Evolutionary conservation across 2,113 vertebrate species (phyloP).

Genomic region (Gallinago paraguaiae): DNA sequence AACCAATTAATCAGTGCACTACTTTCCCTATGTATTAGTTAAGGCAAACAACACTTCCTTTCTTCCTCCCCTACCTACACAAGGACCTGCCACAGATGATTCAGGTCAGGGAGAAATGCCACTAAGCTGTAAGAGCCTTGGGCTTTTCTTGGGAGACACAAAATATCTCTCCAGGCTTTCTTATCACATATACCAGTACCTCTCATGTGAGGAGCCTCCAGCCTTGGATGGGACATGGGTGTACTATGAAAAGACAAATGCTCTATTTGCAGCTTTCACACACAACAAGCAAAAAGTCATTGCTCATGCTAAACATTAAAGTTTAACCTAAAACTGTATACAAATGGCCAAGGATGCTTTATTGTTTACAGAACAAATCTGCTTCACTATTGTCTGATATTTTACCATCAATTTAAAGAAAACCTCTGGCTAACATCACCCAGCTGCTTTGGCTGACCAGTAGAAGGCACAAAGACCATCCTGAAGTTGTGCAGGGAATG

Average conservation of each 20-base stretch:
- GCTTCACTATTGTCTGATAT: background rate
- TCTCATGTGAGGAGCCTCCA: background rate
- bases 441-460: fast-evolving
- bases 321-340: background rate
- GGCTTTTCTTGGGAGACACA: background rate
- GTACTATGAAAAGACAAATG: background rate
- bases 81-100: background rate
- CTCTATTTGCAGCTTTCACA: background rate
- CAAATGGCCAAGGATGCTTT: background rate
- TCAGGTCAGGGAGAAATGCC: background rate
- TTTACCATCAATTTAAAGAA: background rate
- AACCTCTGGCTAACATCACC: background rate
- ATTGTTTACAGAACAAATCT: background rate
- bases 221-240: background rate
- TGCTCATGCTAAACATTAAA: background rate
- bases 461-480: background rate
- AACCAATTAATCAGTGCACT: background rate
- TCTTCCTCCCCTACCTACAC: background rate
- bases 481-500: background rate
- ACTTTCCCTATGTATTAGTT: background rate
- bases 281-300: background rate
- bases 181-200: background rate
- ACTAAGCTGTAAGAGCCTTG: background rate
- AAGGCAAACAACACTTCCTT: background rate
- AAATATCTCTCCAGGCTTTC: background rate